Evolutionary conservation across 2,888 invertebrate genomes (phyloP).

Genomic region (Ectropis crepuscularia): DNA sequence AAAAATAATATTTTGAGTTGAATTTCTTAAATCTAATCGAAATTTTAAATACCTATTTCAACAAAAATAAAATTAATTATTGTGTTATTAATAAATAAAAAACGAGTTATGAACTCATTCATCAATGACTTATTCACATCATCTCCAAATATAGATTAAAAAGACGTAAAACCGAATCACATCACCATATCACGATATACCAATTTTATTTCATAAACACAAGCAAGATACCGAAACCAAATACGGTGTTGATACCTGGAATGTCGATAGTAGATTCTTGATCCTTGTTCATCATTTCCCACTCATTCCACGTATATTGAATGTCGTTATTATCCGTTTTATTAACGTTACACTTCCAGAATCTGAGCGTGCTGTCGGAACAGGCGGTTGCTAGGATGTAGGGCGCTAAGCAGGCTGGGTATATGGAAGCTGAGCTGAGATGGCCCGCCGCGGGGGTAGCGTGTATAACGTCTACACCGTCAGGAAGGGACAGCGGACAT

Average conservation of each 20-base stretch:
- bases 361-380: constrained; percentile 95
- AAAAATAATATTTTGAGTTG: too few species aligned
- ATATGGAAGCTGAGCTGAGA: constrained; percentile 98
- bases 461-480: constrained; percentile 96
- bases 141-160: too few species aligned
- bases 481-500: constrained; percentile 93
- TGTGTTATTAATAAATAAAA: too few species aligned
- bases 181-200: too few species aligned
- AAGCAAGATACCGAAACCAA: not conserved
- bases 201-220: too few species aligned
- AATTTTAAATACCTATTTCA: too few species aligned
- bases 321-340: constrained; percentile 78
- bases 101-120: too few species aligned
- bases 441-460: constrained; percentile 98
- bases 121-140: too few species aligned
- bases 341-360: constrained; percentile 92
- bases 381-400: constrained; percentile 98
- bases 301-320: constrained; percentile 92
- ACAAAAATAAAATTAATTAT: too few species aligned
- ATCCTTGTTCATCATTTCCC: constrained; percentile 93
- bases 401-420: constrained; percentile 99
- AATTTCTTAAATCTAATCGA: too few species aligned
- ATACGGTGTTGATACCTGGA: constrained; percentile 78
- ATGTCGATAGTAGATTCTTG: constrained; percentile 88
- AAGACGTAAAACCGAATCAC: too few species aligned